A percentile compares a stretch with the other conserved stretches of the same genome.
These are phyloP conservation scores for Campylomormyrus numenius DNA, from an alignment of 2,113 vertebrate genomes.

Conservation along the genomic window DNA sequence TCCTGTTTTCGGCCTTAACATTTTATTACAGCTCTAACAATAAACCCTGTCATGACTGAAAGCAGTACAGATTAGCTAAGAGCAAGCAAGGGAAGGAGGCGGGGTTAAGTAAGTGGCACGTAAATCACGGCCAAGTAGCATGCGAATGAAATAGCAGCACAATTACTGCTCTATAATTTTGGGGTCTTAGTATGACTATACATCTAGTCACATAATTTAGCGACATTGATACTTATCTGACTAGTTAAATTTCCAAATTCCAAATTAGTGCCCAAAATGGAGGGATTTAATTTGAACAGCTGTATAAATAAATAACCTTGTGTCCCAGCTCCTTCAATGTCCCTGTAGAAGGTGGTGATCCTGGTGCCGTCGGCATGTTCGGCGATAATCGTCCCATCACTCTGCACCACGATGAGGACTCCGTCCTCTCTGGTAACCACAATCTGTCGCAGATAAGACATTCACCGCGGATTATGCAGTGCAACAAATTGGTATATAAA, in stretches of 20 bases:
- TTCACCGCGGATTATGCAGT: neutral
- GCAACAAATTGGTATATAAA: neutral
- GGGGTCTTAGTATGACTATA: neutral
- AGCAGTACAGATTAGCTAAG: neutral
- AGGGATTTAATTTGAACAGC: neutral
- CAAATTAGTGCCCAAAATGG: neutral
- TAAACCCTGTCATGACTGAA: neutral
- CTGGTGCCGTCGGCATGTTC: constrained; percentile 88
- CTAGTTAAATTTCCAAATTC: neutral
- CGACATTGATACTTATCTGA: neutral
- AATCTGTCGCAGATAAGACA: constrained; percentile 53
- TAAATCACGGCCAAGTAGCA: neutral
- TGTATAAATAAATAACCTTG: constrained; percentile 36
- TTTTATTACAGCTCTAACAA: neutral
- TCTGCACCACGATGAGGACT: constrained; percentile 65
- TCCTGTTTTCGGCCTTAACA: neutral
- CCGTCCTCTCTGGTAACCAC: constrained; percentile 79
- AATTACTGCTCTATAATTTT: neutral
- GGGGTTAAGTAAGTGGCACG: neutral
- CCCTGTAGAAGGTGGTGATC: constrained; percentile 72
- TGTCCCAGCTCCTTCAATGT: constrained; percentile 31
- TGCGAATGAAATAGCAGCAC: neutral
- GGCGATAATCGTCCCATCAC: constrained; percentile 61
- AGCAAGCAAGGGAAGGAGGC: neutral
- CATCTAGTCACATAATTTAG: neutral